Percentiles rank a stretch among this genome's conserved stretches.
These are phyloP conservation scores for Ernsta delagoae DNA, from an alignment of 2,888 invertebrate genomes.

Conservation along the genomic window DNA sequence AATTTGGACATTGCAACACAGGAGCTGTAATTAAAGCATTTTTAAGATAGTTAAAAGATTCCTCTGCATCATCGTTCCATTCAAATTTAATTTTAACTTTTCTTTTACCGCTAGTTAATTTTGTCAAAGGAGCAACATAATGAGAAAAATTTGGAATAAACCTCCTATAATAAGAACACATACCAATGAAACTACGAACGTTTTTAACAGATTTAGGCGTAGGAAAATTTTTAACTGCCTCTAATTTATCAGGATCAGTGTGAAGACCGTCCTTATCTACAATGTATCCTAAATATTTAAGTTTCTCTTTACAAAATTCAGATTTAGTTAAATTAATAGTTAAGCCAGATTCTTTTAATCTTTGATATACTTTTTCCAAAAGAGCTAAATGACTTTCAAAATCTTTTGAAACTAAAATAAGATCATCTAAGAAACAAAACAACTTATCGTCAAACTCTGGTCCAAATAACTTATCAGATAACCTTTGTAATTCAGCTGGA, in stretches of 20 bases:
- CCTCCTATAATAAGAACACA: conserved; percentile 38
- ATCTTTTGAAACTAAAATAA: conserved; percentile 30
- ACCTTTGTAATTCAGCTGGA: conserved; percentile 32
- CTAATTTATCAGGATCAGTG: conserved; percentile 40
- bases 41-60: conserved; percentile 17
- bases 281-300: conserved; percentile 40
- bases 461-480: conserved; percentile 35
- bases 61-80: conserved; percentile 1
- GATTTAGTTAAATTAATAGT: conserved; percentile 40
- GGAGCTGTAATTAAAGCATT: conserved; percentile 16
- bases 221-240: conserved; percentile 38
- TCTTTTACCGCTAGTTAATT: conserved; percentile 12
- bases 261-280: conserved; percentile 38
- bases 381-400: conserved; percentile 36
- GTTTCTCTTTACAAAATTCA: conserved; percentile 28
- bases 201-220: conserved; percentile 40
- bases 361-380: conserved; percentile 23
- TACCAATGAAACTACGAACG: conserved; percentile 40
- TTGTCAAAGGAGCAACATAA: conserved; percentile 19
- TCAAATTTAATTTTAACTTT: conserved; percentile 7
- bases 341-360: conserved; percentile 31
- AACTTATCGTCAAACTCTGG: conserved; percentile 35
- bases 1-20: conserved; percentile 21
- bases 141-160: conserved; percentile 23
- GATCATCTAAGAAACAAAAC: conserved; percentile 40